Evolutionary conservation across 2,888 invertebrate species (phyloP), one percentile per base, ranked within the genome.

Genomic region (Drosophila bunnanda): DNA sequence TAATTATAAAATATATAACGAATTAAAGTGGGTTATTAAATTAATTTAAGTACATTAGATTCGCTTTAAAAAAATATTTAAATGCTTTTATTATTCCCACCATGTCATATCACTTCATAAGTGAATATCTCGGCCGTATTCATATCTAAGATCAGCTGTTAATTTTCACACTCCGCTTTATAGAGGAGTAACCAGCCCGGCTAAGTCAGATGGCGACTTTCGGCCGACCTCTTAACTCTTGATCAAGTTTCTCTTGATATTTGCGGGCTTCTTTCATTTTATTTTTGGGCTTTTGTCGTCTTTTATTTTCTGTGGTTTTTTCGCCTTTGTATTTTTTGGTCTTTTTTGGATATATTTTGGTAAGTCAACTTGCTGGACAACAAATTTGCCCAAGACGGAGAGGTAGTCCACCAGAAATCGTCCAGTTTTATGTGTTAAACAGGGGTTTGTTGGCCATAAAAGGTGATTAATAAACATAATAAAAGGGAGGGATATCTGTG

Each of bases 361-460:
- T 80, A 86, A 86, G 74, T 82, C 74, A 80, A 82, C 77, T 75
- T 79, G 67, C 70, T 83, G 78, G 62, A 72, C 77, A 78, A 78
- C 76, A 78, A 83, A 61, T 85, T 88, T 75, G 75, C 69, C 57
- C 75, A 78, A 66, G 75, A 80, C 77, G 64, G 66, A 65, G 61
- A 75, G 50, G 32, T 13, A 57, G 30, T 36, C 68, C 50, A 32
- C 64, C 39, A 58, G 48, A 72, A 44, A 72, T 54, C 80, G 66
- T 61, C 74, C 79, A 89, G 76, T 78, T 80, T 87, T 85, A 74
- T 75, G 79, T 76, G 78, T 44, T 78, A 71, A 89, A 88, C 88
- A 88, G 80, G 88, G 87, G 85, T 88, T 76, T 61, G 41, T 78
- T 67, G 60, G 61, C 52, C 53, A 25, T 65, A 78, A 67, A 82